phyloP scores from a whole-genome alignment of 2,888 invertebrate genomes.

The Orthonychiurus folsomi region DNA sequence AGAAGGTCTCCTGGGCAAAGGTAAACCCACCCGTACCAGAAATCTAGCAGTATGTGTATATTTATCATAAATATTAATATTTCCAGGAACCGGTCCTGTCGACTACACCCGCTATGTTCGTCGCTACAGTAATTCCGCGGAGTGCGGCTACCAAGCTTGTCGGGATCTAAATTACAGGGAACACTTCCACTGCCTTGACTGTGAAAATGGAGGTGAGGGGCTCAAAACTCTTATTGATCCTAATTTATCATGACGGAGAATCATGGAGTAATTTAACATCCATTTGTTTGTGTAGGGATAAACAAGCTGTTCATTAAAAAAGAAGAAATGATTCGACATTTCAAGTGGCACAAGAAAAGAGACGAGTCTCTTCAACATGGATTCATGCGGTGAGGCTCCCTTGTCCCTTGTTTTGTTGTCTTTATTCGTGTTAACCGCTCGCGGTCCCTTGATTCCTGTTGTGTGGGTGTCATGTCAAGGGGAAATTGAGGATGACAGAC shows the following conservation, averaged over 20 bases:
- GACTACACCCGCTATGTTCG: conserved; percentile 85
- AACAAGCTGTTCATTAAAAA: conserved; percentile 91
- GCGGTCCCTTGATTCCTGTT: background rate
- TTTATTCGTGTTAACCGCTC: background rate
- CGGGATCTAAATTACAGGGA: conserved; percentile 83
- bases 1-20: conserved; percentile 40
- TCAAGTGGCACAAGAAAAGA: conserved; percentile 98
- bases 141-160: conserved; percentile 62
- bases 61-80: too few species aligned
- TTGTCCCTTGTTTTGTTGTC: too few species aligned
- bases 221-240: too few species aligned
- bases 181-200: conserved; percentile 86
- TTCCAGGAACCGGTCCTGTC: conserved; percentile 39
- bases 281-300: too few species aligned
- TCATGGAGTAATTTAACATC: too few species aligned
- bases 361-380: conserved; percentile 94
- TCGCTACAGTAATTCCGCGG: conserved; percentile 68
- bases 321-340: conserved; percentile 97
- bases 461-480: conserved; percentile 1
- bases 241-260: too few species aligned
- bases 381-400: conserved; percentile 57
- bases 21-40: too few species aligned
- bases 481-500: too few species aligned
- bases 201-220: conserved; percentile 53
- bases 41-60: too few species aligned